Evolutionary conservation across 1,140 invertebrate species (phyloP).

Genomic region (Ceratitis capitata): DNA sequence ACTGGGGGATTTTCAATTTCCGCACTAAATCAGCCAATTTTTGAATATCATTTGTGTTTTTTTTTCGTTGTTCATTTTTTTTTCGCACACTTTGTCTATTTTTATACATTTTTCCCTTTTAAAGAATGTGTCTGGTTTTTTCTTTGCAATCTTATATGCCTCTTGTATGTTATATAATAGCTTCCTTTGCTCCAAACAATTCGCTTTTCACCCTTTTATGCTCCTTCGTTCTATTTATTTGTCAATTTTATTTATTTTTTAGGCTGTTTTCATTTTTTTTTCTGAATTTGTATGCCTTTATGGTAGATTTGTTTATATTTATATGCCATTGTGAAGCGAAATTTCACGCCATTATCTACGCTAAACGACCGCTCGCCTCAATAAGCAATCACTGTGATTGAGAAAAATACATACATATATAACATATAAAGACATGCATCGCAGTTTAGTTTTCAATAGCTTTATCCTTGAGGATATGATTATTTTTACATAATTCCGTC

Average conservation of each 20-base stretch:
- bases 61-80: not conserved
- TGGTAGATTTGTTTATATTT: not conserved
- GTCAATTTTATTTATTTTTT: not conserved
- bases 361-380: conserved; percentile 55
- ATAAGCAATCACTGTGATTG: conserved; percentile 49
- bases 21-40: conserved; percentile 34
- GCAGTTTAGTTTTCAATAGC: too few species aligned
- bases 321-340: conserved; percentile 7
- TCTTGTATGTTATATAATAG: not conserved
- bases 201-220: conserved; percentile 13
- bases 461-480: too few species aligned
- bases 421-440: not conserved
- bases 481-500: too few species aligned
- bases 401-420: not conserved
- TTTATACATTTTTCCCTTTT: not conserved
- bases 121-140: not conserved
- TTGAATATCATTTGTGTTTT: not conserved
- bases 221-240: conserved; percentile 9
- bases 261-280: not conserved
- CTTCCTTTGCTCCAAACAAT: not conserved
- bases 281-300: not conserved
- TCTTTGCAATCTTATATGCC: not conserved
- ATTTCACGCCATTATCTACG: conserved; percentile 61
- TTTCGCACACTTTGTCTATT: not conserved
- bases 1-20: conserved; percentile 24